Conservation (phyloP, 2,888 invertebrate species). For the Drosophila eohydei region DNA sequence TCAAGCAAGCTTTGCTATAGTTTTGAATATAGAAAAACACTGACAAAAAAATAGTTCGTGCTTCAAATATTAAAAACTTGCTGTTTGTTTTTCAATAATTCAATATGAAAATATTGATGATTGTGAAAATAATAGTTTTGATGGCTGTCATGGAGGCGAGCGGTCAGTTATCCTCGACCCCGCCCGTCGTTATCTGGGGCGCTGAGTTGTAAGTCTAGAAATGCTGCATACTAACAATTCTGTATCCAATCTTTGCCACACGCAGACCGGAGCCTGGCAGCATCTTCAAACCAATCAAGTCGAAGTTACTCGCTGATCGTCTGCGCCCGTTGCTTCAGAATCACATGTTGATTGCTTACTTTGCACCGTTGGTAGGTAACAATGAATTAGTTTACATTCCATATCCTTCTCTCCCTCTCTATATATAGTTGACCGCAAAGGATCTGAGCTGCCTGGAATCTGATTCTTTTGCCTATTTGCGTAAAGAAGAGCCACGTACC, state of each 20-base stretch:
- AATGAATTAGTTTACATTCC: neutral
- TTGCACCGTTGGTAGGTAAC: conserved; percentile 45
- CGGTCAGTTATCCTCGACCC: conserved; percentile 13
- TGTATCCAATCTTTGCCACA: neutral
- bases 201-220: conserved; percentile 19
- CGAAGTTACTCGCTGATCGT: conserved; percentile 21
- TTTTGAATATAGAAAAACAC: neutral
- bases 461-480: conserved; percentile 51
- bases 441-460: conserved; percentile 50
- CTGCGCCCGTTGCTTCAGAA: conserved; percentile 26
- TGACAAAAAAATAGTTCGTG: too few species aligned
- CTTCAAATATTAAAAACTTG: neutral
- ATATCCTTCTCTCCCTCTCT: neutral
- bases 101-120: conserved; percentile 10
- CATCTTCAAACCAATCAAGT: conserved; percentile 39
- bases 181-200: conserved; percentile 62
- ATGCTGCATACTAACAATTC: neutral
- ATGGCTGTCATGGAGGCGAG: neutral
- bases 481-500: conserved; percentile 13
- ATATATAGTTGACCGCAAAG: conserved; percentile 44
- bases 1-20: neutral
- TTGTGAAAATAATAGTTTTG: conserved; percentile 1
- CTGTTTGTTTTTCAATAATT: neutral
- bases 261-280: conserved; percentile 8
- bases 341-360: conserved; percentile 48